Evolutionary conservation across 1,140 invertebrate genomes (phyloP), one percentile per base, ranked within the genome.

Genomic region (Nasonia giraulti): DNA sequence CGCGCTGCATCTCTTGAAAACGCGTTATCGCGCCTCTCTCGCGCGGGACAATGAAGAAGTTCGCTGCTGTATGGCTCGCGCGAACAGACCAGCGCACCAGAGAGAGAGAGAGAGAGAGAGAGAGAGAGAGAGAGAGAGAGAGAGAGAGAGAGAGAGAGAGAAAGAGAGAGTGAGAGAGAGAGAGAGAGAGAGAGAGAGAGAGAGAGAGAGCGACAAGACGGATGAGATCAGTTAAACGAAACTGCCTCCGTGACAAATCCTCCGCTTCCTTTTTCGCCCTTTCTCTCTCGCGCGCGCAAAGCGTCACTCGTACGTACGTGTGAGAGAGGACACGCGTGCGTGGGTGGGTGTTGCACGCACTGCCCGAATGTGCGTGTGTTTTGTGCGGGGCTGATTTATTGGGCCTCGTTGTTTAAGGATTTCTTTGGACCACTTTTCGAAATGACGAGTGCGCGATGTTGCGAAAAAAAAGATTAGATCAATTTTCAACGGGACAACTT

Each of bases 141-240:
- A 27, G 27, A 62, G 55, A 62, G 55, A 20, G 55, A 62, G 55
- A 62, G 55, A 62, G 55, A 62, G 20, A 62, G 27, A 27, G 27
- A 27, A 0, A n/a, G n/a, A n/a, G n/a, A n/a, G n/a, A n/a, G n/a
- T n/a, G n/a, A n/a, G n/a, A n/a, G n/a, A 27, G 27, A 27, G 27
- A 27, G 27, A 27, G 27, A 27, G 55, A 62, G 55, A 62, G 55
- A 62, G 55, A 20, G 55, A 62, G 55, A 62, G 55, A 62, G 55
- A 62, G 20, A 62, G 55, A 71, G 89, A 87, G 87, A 87, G 87
- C 90, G 88, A 89, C 89, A 91, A 92, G 91, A 92, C 91, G 91
- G 91, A 92, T 92, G 91, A 91, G 90, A 92, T 91, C 91, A 92
- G 91, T 92, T 92, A 93, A 93, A 92, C 90, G 89, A 92, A 91